These are phyloP conservation scores for Parapsyche elsis DNA, from an alignment of 1,140 invertebrate species.

Conservation along the genomic window DNA sequence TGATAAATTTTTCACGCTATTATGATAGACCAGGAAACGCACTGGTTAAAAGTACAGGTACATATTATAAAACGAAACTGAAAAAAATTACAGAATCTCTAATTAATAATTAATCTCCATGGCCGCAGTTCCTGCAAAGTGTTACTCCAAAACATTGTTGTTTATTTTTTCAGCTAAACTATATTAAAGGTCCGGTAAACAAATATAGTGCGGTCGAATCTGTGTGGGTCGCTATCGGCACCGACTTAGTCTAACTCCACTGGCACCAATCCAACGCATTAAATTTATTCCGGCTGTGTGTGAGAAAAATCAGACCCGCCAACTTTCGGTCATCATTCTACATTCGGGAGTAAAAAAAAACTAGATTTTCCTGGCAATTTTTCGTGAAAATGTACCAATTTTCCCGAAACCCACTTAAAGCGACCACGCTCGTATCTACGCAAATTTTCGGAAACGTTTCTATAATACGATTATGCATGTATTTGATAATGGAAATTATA, in stretches of 20 bases:
- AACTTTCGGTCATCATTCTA: constrained; percentile 41
- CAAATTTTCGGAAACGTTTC: too few species aligned
- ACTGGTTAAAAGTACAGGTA: too few species aligned
- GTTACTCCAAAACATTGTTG: too few species aligned
- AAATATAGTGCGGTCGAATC: constrained; percentile 40
- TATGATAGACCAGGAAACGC: too few species aligned
- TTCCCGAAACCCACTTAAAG: background rate
- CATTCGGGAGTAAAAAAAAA: constrained; percentile 36
- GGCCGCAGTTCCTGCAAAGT: too few species aligned
- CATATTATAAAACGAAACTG: too few species aligned
- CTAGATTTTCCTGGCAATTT: background rate
- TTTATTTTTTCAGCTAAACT: constrained; percentile 32
- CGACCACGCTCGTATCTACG: too few species aligned
- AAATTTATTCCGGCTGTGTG: constrained; percentile 54
- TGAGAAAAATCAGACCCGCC: background rate
- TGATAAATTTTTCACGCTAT: too few species aligned
- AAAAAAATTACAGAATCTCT: too few species aligned
- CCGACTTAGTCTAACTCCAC: constrained; percentile 20
- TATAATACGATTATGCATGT: too few species aligned
- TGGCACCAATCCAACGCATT: constrained; percentile 50
- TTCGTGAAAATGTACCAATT: background rate
- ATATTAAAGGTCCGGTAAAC: constrained; percentile 49
- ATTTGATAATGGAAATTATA: too few species aligned
- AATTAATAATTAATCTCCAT: too few species aligned
- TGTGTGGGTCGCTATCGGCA: constrained; percentile 40